These are phyloP conservation scores for Pygoscelis antarcticus DNA, from an alignment of 2,113 vertebrate species.

Conservation along the genomic window DNA sequence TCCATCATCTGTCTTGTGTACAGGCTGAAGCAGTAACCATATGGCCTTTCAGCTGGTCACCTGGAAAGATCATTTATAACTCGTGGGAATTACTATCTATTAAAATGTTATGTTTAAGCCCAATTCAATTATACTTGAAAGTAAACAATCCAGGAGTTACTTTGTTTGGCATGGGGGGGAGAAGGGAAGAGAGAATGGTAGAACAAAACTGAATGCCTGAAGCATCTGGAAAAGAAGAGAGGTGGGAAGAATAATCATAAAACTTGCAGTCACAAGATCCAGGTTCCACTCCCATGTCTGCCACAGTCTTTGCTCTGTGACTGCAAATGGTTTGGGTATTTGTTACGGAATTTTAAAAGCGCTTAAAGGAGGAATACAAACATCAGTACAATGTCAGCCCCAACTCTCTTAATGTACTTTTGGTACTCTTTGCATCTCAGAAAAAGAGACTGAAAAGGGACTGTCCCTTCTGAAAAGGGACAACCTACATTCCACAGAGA, in stretches of 20 bases:
- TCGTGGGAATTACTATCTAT: background rate
- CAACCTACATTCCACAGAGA: background rate
- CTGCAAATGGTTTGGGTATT: background rate
- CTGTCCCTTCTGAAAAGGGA: background rate
- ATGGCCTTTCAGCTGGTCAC: background rate
- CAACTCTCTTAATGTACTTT: background rate
- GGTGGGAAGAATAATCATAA: background rate
- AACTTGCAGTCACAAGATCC: background rate
- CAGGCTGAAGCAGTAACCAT: background rate
- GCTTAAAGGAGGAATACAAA: background rate
- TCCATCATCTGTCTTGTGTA: background rate
- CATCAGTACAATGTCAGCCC: background rate
- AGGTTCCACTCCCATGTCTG: background rate
- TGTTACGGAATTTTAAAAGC: background rate
- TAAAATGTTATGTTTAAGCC: background rate
- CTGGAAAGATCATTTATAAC: background rate
- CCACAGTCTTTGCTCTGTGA: background rate
- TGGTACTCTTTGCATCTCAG: background rate
- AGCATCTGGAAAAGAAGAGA: background rate
- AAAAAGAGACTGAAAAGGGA: background rate
- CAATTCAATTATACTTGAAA: background rate
- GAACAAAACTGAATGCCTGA: background rate
- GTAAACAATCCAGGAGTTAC: background rate
- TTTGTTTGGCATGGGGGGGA: background rate
- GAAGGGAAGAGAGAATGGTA: background rate